phyloP scores from a whole-genome alignment of 2,888 invertebrate species.

The Drosophila siamana region DNA sequence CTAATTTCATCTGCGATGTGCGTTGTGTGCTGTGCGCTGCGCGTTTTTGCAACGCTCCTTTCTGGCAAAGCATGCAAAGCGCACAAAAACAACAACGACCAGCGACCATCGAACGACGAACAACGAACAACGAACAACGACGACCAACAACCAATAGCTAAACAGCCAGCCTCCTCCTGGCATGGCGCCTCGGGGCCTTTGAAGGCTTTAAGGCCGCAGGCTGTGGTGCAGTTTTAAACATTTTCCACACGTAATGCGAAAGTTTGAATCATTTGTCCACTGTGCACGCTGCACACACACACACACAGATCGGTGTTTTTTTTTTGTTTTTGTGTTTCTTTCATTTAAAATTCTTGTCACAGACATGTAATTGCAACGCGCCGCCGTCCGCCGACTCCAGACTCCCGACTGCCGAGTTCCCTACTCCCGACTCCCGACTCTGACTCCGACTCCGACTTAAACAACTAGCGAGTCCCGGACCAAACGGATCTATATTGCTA shows the following conservation, averaged over 20 bases:
- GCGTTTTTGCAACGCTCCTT: slow-evolving; percentile 41
- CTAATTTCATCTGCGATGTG: slow-evolving; percentile 68
- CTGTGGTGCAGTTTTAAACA: slow-evolving; percentile 63
- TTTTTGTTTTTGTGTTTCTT: slow-evolving; percentile 17
- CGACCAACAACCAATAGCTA: not conserved
- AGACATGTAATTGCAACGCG: slow-evolving; percentile 81
- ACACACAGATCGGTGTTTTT: slow-evolving; percentile 60
- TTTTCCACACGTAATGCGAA: slow-evolving; percentile 79
- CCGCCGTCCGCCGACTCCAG: slow-evolving; percentile 42
- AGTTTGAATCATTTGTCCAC: slow-evolving; percentile 81
- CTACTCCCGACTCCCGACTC: slow-evolving; percentile 18
- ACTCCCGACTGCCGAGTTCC: slow-evolving; percentile 4
- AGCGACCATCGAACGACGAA: slow-evolving; percentile 2
- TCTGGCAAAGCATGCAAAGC: slow-evolving; percentile 74
- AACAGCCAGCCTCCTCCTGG: slow-evolving; percentile 3
- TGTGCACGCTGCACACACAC: slow-evolving; percentile 59
- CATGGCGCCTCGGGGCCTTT: slow-evolving; percentile 25
- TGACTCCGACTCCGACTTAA: slow-evolving; percentile 8
- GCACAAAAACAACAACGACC: slow-evolving; percentile 39
- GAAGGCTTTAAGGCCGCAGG: no score
- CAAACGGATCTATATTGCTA: slow-evolving; percentile 73
- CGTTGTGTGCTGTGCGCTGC: slow-evolving; percentile 60
- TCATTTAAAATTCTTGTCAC: slow-evolving; percentile 80
- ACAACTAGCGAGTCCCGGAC: slow-evolving; percentile 39
- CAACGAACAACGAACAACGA: not conserved